These are phyloP conservation scores for Shinisaurus crocodilurus DNA, from an alignment of 2,113 vertebrate species.

Conservation along the genomic window DNA sequence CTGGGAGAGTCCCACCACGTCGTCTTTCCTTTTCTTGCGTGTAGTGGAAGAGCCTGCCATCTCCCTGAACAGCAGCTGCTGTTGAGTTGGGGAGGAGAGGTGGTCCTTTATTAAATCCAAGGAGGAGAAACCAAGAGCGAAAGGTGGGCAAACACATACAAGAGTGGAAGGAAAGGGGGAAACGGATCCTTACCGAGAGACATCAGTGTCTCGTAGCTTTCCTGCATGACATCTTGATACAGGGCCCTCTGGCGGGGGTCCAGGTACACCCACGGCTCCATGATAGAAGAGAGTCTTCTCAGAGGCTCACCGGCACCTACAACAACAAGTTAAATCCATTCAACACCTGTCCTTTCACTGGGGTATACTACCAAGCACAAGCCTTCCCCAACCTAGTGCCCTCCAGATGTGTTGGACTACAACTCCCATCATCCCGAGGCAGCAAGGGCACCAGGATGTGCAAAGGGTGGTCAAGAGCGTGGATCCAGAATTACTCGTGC, in stretches of 20 bases:
- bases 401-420: not conserved
- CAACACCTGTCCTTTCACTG: not conserved
- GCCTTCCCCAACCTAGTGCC: not conserved
- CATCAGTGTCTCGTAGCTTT: constrained; percentile 21
- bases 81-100: not conserved
- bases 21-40: too few relatives aligned
- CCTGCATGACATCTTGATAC: constrained; percentile 27
- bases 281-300: not conserved
- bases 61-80: not conserved
- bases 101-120: not conserved
- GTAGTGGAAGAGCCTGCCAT: not conserved
- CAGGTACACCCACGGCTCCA: constrained; percentile 37
- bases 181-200: constrained; percentile 2
- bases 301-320: not conserved
- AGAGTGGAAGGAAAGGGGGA: not conserved
- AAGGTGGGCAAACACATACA: not conserved
- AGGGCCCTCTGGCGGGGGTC: constrained; percentile 27
- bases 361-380: not conserved
- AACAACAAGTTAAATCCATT: constrained; percentile 1
- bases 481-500: not conserved
- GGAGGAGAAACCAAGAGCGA: not conserved
- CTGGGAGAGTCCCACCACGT: too few relatives aligned
- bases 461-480: not conserved
- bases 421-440: not conserved
- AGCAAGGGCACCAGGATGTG: not conserved